Evolutionary conservation across 2,888 invertebrate species (phyloP).

Genomic region (Melikaiella ostensackeni): DNA sequence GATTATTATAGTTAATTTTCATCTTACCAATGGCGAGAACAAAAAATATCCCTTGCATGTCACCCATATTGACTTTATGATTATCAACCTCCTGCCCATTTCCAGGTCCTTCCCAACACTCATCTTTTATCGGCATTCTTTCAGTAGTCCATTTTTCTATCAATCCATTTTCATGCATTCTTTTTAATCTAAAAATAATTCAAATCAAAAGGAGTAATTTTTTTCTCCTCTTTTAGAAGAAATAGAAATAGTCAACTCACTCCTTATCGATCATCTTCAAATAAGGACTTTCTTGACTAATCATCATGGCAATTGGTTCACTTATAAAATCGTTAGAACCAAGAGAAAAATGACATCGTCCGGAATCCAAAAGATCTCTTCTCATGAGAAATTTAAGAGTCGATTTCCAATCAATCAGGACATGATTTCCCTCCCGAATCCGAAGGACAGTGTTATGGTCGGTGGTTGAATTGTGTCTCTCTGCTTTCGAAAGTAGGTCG

Average conservation of each 20-base stretch:
- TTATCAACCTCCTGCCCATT: conserved; percentile 85
- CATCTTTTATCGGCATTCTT: conserved; percentile 87
- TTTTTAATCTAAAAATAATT: conserved; percentile 82
- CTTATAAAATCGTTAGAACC: conserved; percentile 88
- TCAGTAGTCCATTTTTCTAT: conserved; percentile 89
- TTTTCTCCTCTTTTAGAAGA: no score
- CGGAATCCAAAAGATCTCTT: conserved; percentile 78
- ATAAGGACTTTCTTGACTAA: conserved; percentile 88
- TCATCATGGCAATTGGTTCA: conserved; percentile 88
- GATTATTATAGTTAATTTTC: no score
- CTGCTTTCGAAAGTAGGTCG: conserved; percentile 80
- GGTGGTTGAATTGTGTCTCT: conserved; percentile 65
- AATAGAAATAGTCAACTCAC: conserved; percentile 78
- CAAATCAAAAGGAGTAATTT: no score
- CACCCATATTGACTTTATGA: conserved; percentile 91
- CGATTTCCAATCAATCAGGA: conserved; percentile 90
- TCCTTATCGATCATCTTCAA: conserved; percentile 86
- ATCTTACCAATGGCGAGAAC: conserved; percentile 86
- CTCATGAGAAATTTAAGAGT: conserved; percentile 85
- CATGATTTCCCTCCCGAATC: conserved; percentile 84
- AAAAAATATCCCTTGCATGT: conserved; percentile 96
- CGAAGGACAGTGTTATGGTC: conserved; percentile 77
- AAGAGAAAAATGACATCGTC: conserved; percentile 86
- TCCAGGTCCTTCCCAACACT: conserved; percentile 84
- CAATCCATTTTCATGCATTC: conserved; percentile 91